Evolutionary conservation across 2,113 vertebrate species (phyloP).

Genomic region (Heterochromis multidens): DNA sequence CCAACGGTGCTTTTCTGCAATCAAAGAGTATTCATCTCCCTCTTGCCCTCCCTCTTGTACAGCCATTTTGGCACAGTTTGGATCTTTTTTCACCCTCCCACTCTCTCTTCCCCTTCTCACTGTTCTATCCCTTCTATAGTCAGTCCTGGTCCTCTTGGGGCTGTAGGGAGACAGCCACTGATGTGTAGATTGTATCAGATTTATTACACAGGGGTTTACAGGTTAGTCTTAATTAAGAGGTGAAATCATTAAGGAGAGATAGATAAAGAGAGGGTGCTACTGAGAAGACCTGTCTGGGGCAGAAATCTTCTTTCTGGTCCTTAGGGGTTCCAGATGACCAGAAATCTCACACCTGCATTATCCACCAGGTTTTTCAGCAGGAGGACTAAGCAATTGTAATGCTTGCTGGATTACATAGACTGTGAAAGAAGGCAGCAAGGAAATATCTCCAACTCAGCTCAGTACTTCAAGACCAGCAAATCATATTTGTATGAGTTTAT

Average conservation of each 20-base stretch:
- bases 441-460: slow-evolving; percentile 10
- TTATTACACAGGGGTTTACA: slow-evolving; percentile 33
- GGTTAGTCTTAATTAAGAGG: slow-evolving; percentile 66
- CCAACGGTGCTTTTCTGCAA: slow-evolving; percentile 59
- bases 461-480: not conserved
- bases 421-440: slow-evolving; percentile 15
- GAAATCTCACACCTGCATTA: not conserved
- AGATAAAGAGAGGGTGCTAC: slow-evolving; percentile 33
- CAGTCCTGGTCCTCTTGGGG: not conserved
- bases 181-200: slow-evolving; percentile 33
- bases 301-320: slow-evolving; percentile 7
- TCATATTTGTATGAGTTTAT: not conserved
- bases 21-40: slow-evolving; percentile 66
- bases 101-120: not conserved
- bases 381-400: slow-evolving; percentile 11
- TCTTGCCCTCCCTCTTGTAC: slow-evolving; percentile 41
- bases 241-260: slow-evolving; percentile 51
- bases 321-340: not conserved
- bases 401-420: slow-evolving; percentile 30
- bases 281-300: not conserved
- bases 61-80: slow-evolving; percentile 50
- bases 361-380: not conserved
- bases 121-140: not conserved
- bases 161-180: not conserved
- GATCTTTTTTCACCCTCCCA: slow-evolving; percentile 17